Evolutionary conservation across 2,797 vertebrate genomes (phyloP).

Genomic region (Avahi laniger): DNA sequence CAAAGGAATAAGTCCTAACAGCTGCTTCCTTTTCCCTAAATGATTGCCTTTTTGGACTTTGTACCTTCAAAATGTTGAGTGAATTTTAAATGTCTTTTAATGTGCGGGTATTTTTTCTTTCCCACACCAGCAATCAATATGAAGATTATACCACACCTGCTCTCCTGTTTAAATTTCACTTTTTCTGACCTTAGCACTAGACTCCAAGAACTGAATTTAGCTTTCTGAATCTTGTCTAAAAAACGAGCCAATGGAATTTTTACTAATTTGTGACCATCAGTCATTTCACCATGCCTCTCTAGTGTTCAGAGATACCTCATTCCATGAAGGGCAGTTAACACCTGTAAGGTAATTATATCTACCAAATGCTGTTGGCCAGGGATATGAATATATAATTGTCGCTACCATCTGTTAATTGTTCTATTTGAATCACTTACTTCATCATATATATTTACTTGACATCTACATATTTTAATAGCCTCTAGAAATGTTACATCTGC

Average conservation of each 20-base stretch:
- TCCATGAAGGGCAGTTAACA: conserved; percentile 85
- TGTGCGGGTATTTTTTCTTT: not conserved
- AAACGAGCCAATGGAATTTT: conserved; percentile 60
- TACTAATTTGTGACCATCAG: conserved; percentile 77
- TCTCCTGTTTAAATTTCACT: conserved; percentile 58
- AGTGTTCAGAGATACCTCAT: conserved; percentile 80
- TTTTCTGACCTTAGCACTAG: conserved; percentile 52
- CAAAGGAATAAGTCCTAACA: conserved; percentile 75
- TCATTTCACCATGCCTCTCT: conserved; percentile 80
- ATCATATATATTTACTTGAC: conserved; percentile 83
- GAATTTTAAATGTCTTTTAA: conserved; percentile 79
- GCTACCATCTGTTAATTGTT: conserved; percentile 88
- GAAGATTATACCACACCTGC: conserved; percentile 77
- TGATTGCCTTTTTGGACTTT: conserved; percentile 73
- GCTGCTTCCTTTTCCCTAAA: conserved; percentile 74
- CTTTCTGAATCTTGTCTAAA: conserved; percentile 48
- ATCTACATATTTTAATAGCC: conserved; percentile 81
- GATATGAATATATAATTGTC: conserved; percentile 86
- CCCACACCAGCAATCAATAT: conserved; percentile 67
- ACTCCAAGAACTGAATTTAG: conserved; percentile 67
- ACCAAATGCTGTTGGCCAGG: conserved; percentile 87
- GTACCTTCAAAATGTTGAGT: conserved; percentile 72
- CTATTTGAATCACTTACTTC: conserved; percentile 85
- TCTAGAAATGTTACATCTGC: conserved; percentile 69
- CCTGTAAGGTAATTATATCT: conserved; percentile 89